Percentiles rank a stretch among this genome's conserved stretches.
Conservation (phyloP, 2,113 vertebrate species). For the Ivindomyrus marchei region DNA sequence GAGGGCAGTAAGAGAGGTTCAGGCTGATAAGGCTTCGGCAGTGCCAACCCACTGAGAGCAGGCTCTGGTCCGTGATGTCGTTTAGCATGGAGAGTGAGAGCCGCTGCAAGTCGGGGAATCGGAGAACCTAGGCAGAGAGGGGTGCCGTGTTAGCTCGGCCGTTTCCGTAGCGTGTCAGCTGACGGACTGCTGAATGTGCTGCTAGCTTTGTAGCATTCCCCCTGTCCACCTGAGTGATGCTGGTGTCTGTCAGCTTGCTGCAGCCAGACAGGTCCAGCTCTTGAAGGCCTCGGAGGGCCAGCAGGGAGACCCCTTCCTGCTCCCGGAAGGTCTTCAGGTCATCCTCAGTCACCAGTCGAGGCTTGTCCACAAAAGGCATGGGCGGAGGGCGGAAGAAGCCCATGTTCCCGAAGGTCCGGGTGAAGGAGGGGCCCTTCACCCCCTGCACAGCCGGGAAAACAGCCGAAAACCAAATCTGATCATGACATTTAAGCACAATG, state of each 20-base stretch:
- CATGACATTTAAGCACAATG: neutral
- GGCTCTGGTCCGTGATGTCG: constrained; percentile 60
- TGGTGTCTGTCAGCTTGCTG: constrained; percentile 68
- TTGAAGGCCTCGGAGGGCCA: constrained; percentile 55
- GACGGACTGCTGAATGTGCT: neutral
- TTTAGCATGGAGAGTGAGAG: constrained; percentile 68
- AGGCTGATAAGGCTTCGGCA: constrained; percentile 68
- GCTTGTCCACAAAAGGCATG: constrained; percentile 48
- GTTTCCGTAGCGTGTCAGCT: neutral
- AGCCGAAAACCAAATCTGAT: neutral
- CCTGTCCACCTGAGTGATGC: constrained; percentile 66
- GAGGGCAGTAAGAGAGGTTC: constrained; percentile 61
- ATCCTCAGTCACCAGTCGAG: constrained; percentile 45
- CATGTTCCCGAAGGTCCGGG: constrained; percentile 68
- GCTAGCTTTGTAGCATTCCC: neutral
- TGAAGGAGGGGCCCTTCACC: constrained; percentile 57
- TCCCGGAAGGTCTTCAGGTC: constrained; percentile 48
- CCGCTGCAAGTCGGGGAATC: constrained; percentile 58
- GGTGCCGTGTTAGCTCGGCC: neutral
- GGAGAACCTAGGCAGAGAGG: constrained; percentile 54
- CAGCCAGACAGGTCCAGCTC: constrained; percentile 75
- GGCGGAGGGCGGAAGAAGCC: constrained; percentile 64
- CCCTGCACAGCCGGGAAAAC: constrained; percentile 34
- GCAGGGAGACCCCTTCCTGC: constrained; percentile 53
- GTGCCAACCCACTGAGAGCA: constrained; percentile 58